These are phyloP conservation scores for Manis javanica DNA, from an alignment of 2,797 vertebrate species.

Conservation along the genomic window DNA sequence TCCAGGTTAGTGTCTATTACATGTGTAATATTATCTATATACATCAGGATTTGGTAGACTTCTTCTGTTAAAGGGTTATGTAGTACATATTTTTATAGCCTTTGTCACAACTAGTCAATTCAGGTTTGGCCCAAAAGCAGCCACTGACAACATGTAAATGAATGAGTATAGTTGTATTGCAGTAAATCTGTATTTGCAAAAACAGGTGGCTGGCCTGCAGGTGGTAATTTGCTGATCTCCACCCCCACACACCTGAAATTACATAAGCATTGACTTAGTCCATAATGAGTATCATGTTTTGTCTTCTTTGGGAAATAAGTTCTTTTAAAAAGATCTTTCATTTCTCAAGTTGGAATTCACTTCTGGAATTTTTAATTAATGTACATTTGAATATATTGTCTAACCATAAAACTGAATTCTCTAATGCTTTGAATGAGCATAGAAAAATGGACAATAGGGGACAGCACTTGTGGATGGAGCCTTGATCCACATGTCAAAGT, in stretches of 20 bases:
- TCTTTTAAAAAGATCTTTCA: background rate
- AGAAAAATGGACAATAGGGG: background rate
- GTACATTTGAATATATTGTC: background rate
- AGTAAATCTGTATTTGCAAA: background rate
- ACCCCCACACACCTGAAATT: background rate
- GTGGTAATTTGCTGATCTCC: background rate
- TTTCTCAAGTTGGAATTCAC: constrained; percentile 39
- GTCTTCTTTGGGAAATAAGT: background rate
- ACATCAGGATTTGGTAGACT: background rate
- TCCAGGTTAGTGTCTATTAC: too few species aligned
- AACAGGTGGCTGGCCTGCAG: background rate
- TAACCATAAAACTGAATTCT: background rate
- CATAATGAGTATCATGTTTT: background rate
- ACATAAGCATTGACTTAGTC: background rate
- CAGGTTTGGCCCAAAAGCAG: background rate
- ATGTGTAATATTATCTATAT: background rate
- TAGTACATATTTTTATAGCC: background rate
- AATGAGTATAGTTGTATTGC: background rate
- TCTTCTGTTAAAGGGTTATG: background rate
- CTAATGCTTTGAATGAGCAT: background rate
- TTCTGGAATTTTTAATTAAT: background rate
- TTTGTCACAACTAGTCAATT: background rate
- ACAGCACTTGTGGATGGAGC: background rate
- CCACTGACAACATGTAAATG: background rate
- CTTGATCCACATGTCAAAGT: background rate